Evolutionary conservation across 2,888 invertebrate species (phyloP).

Genomic region (Nomada ruficornis): DNA sequence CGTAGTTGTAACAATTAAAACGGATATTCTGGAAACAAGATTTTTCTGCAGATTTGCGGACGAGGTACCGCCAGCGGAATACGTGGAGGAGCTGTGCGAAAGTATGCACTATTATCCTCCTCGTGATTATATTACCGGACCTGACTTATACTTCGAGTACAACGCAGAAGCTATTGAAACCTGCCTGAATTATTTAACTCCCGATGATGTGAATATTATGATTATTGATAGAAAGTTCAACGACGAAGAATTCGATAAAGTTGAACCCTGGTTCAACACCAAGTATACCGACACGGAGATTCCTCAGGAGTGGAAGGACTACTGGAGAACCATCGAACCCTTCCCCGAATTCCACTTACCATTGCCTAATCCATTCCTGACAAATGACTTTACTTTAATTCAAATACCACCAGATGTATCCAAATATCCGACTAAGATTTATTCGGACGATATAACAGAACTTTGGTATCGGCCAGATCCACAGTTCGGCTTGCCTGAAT

Average conservation of each 20-base stretch:
- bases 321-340: slow-evolving; percentile 87
- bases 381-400: slow-evolving; percentile 89
- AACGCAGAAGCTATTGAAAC: slow-evolving; percentile 88
- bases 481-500: slow-evolving; percentile 92
- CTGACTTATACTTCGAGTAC: slow-evolving; percentile 91
- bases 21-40: neutral
- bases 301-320: slow-evolving; percentile 87
- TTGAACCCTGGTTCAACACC: slow-evolving; percentile 94
- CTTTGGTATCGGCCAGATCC: slow-evolving; percentile 94
- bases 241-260: slow-evolving; percentile 86
- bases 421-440: slow-evolving; percentile 87
- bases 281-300: slow-evolving; percentile 89
- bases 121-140: slow-evolving; percentile 91
- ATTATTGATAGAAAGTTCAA: slow-evolving; percentile 88
- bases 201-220: slow-evolving; percentile 90
- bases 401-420: slow-evolving; percentile 83
- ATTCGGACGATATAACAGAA: slow-evolving; percentile 86
- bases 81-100: slow-evolving; percentile 91
- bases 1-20: neutral
- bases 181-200: slow-evolving; percentile 87
- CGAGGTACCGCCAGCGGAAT: slow-evolving; percentile 90
- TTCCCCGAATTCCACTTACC: slow-evolving; percentile 89
- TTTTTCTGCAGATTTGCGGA: slow-evolving; percentile 86
- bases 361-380: slow-evolving; percentile 89
- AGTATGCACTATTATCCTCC: slow-evolving; percentile 93